Conservation (phyloP, 2,797 vertebrate genomes). For the Squalus acanthias region DNA sequence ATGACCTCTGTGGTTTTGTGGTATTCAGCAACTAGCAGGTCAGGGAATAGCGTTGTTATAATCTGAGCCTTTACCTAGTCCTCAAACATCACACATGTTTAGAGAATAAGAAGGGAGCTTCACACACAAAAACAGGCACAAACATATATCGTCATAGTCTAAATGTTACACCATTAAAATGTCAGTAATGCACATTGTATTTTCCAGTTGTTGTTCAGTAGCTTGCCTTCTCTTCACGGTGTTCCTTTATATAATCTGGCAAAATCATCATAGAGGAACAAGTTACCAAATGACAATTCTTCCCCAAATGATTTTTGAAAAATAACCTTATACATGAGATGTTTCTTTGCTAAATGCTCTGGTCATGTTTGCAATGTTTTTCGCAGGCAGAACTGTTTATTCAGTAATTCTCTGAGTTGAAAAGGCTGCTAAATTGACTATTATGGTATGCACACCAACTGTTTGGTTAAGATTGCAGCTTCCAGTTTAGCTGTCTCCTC, state of each 20-base stretch:
- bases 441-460: conserved; percentile 47
- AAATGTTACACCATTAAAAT: too few relatives aligned
- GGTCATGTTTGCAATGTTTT: not conserved
- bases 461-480: conserved; percentile 72
- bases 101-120: not conserved
- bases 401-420: not conserved
- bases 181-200: not conserved
- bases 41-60: not conserved
- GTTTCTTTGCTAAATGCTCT: conserved; percentile 1
- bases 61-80: conserved; percentile 7
- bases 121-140: not conserved
- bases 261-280: not conserved
- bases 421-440: conserved; percentile 35
- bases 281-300: not conserved
- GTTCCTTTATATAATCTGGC: not conserved
- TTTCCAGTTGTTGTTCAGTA: not conserved
- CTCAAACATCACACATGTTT: not conserved
- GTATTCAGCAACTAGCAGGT: not conserved
- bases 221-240: not conserved
- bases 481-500: conserved; percentile 76
- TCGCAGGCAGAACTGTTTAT: not conserved
- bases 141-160: too few relatives aligned
- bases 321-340: not conserved
- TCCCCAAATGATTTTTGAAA: not conserved
- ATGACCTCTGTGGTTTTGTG: conserved; percentile 10